Conservation (phyloP, 2,888 invertebrate species). For the Chaitophorus viminalis region DNA sequence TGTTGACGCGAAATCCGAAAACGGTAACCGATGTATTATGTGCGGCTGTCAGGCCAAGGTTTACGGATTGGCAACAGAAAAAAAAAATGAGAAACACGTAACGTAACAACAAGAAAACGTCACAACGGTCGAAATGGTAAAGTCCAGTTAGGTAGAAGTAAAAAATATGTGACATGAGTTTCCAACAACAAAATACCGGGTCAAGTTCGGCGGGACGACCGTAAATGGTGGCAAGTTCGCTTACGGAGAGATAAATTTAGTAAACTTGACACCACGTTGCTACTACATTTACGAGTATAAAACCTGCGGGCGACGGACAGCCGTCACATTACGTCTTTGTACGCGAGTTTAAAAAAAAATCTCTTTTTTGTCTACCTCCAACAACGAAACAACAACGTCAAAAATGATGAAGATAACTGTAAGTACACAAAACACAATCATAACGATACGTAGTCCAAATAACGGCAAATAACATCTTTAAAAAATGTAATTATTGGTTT, state of each 20-base stretch:
- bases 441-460: not conserved
- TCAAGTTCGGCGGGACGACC: slow-evolving; percentile 54
- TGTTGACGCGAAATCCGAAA: not conserved
- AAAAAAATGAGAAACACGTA: not conserved
- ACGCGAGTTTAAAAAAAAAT: not conserved
- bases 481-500: not conserved
- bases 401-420: slow-evolving; percentile 8
- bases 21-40: not conserved
- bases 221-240: slow-evolving; percentile 53
- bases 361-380: not conserved
- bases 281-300: slow-evolving; percentile 1
- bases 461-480: not conserved
- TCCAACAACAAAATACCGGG: slow-evolving; percentile 37
- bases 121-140: not conserved
- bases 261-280: slow-evolving; percentile 19
- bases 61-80: not conserved
- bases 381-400: not conserved
- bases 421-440: not conserved
- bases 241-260: not conserved
- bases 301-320: not conserved
- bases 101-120: not conserved
- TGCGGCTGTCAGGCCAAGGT: slow-evolving; percentile 27
- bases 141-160: slow-evolving; percentile 1
- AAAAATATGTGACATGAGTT: slow-evolving; percentile 1
- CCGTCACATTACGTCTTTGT: not conserved